Percentiles rank a stretch among this genome's conserved stretches.
These are phyloP conservation scores for Philotrypesis tridentata DNA, from an alignment of 1,140 invertebrate genomes.

Conservation along the genomic window DNA sequence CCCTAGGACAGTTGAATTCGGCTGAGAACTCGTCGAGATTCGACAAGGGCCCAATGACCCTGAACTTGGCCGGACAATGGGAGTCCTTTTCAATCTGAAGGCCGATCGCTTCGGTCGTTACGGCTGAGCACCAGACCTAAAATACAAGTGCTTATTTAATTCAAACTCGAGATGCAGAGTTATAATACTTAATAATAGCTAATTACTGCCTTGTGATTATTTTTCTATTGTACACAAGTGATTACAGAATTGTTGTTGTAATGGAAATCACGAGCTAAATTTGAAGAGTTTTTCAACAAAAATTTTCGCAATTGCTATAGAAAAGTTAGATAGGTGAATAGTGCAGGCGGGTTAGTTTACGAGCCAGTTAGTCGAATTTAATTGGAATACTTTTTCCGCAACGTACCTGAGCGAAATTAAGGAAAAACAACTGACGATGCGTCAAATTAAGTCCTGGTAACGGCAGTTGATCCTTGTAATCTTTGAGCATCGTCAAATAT, in stretches of 20 bases:
- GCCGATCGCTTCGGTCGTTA: conserved; percentile 82
- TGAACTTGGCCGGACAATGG: conserved; percentile 84
- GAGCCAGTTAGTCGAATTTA: not conserved
- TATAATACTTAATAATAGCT: no score
- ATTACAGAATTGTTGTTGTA: no score
- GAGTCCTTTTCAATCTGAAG: conserved; percentile 91
- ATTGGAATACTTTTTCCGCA: not conserved
- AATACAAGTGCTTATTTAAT: not conserved
- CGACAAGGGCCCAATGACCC: conserved; percentile 92
- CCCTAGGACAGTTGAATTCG: conserved; percentile 87
- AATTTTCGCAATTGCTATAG: no score
- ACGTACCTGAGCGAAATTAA: conserved; percentile 91
- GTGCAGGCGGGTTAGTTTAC: no score
- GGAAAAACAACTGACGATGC: conserved; percentile 92
- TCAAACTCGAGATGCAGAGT: no score
- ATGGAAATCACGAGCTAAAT: no score
- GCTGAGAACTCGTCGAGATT: conserved; percentile 92
- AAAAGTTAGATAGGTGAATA: no score
- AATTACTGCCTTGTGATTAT: no score
- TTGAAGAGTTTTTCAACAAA: no score
- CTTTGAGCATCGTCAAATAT: conserved; percentile 77
- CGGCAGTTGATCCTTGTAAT: conserved; percentile 74
- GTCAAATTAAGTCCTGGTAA: conserved; percentile 88
- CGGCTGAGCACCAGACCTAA: conserved; percentile 90
- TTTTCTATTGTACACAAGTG: no score